Evolutionary conservation across 2,113 vertebrate genomes (phyloP), one percentile per base, ranked within the genome.

Genomic region (Eolophus roseicapilla): DNA sequence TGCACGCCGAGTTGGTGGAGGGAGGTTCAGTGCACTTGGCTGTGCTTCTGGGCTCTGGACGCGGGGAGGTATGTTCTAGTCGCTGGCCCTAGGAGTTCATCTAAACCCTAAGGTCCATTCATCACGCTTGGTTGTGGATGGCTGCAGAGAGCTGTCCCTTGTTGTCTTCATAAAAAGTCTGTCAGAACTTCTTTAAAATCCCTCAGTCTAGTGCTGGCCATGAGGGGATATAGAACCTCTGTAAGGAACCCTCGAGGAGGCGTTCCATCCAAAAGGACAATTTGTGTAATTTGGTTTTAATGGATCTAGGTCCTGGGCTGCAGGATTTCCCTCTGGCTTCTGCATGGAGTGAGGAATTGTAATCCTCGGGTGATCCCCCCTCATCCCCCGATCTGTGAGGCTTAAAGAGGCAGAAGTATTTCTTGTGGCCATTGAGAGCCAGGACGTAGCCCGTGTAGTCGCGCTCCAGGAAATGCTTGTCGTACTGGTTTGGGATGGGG

Each of bases 321-420:
- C 97, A 96, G 29, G 98, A 88, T 85, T 98, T 98, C 78, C 98
- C 97, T 85, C 97, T 96, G 44, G 87, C n/a, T 65, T 98, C 98
- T 0, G 82, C 82, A 10, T 98, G 98, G 28, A 97, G 90, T 8
- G 97, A 98, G 50, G 98, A 92, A 28, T 98, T 91, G 1, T 97
- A 97, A 15, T 98, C 99, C 55, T 99, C 97, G 0, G 98, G 94
- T 0, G 88, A 90, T 79, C 97, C 98, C 7, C 96, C 97, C 33
- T 98, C 97, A 3, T 99, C 99, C 17, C 98, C 98, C 0, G 98
- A 98, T 4, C 98, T 99, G 94, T 98, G 99, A 9, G 99, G 99
- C 96, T 98, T 99, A 88, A 99, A 99, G 60, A 99, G 98, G 93
- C 99, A 99, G 86, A 99, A 98, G 97, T 99, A 99, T 67, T 99